These are phyloP conservation scores for Hyperoplus lanceolatus DNA, from an alignment of 2,797 vertebrate species.

Conservation along the genomic window DNA sequence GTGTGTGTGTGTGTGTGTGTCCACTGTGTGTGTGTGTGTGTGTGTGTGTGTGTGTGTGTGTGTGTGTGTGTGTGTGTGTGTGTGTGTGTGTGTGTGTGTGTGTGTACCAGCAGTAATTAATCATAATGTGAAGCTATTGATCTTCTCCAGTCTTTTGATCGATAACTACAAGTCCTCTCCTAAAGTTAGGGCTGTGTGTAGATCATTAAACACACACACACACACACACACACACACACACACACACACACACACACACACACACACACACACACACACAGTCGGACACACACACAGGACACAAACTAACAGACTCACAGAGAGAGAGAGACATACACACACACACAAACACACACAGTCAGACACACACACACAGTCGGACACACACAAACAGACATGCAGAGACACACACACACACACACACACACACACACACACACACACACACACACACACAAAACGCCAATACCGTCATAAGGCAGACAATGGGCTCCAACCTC, in stretches of 20 bases:
- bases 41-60: slow-evolving; percentile 28
- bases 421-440: no score
- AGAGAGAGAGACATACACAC: no score
- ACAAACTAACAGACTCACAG: no score
- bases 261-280: neutral
- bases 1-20: slow-evolving; percentile 29
- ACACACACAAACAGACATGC: no score
- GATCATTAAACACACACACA: slow-evolving; percentile 24
- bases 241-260: neutral
- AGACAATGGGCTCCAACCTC: no score
- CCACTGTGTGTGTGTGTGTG: slow-evolving; percentile 22
- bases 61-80: slow-evolving; percentile 6
- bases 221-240: slow-evolving; percentile 2
- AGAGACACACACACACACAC: no score
- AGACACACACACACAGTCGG: no score
- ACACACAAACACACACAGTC: no score
- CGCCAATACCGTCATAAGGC: no score
- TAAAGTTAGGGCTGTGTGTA: slow-evolving; percentile 27
- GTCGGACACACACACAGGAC: no score
- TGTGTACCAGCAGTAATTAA: slow-evolving; percentile 65
- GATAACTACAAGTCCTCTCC: slow-evolving; percentile 46
- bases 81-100: slow-evolving; percentile 19
- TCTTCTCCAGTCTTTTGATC: slow-evolving; percentile 59
- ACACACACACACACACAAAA: no score
- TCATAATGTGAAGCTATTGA: slow-evolving; percentile 73